These are phyloP conservation scores for Caradrina kadenii DNA, from an alignment of 2,888 invertebrate genomes.

Conservation along the genomic window DNA sequence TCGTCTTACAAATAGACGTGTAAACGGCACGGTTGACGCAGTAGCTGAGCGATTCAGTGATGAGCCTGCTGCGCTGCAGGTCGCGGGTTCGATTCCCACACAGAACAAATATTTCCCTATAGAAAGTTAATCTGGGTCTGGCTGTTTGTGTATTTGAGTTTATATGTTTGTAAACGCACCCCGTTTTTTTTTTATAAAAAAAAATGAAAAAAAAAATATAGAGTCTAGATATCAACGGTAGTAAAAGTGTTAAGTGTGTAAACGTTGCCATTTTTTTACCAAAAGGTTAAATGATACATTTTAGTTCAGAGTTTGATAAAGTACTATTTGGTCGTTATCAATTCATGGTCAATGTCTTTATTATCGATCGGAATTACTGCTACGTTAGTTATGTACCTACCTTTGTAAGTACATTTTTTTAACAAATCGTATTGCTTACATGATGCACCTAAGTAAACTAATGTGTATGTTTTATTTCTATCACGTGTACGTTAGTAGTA, in stretches of 20 bases:
- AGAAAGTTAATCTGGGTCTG: no score
- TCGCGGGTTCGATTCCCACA: no score
- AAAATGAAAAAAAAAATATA: no score
- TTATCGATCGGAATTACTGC: slow-evolving; percentile 28
- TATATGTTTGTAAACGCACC: no score
- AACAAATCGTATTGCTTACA: not conserved
- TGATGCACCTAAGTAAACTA: not conserved
- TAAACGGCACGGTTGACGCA: no score
- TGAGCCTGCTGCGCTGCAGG: no score
- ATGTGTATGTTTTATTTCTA: slow-evolving; percentile 15
- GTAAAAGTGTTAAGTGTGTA: not conserved
- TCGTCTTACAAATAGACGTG: slow-evolving; percentile 12
- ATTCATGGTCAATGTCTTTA: slow-evolving; percentile 45
- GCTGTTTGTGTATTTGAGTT: no score
- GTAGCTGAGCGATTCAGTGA: no score
- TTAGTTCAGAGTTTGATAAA: slow-evolving; percentile 8
- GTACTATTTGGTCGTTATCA: slow-evolving; percentile 41
- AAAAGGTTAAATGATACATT: slow-evolving; percentile 6
- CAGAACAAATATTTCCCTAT: no score
- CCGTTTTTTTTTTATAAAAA: no score
- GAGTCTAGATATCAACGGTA: not conserved
- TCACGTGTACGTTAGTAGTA: not conserved
- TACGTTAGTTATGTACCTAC: not conserved
- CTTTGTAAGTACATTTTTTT: not conserved
- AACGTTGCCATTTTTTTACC: not conserved